Conservation (phyloP, 2,888 invertebrate species). For the Drosophila kambysellisi region DNA sequence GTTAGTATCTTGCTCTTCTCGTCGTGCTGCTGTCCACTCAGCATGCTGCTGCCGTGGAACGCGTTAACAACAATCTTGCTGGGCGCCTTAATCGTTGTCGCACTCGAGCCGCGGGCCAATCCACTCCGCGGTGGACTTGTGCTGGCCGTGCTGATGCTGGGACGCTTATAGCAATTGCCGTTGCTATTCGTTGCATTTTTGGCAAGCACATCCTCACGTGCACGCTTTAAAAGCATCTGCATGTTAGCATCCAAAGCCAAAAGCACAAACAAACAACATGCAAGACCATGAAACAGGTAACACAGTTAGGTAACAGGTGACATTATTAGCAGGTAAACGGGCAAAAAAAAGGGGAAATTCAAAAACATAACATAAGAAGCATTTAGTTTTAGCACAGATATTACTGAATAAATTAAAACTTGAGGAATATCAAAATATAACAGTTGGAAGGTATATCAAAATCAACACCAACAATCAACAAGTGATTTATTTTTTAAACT, state of each 20-base stretch:
- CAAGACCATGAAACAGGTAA: slow-evolving; percentile 2
- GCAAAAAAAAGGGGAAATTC: background rate
- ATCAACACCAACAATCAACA: background rate
- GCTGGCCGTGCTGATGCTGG: slow-evolving; percentile 18
- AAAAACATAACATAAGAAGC: background rate
- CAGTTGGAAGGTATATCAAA: background rate
- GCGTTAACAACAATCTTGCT: slow-evolving; percentile 84
- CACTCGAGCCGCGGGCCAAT: slow-evolving; percentile 46
- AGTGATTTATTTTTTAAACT: background rate
- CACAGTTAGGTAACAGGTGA: slow-evolving; percentile 2
- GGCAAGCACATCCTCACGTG: slow-evolving; percentile 78
- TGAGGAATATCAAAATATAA: background rate
- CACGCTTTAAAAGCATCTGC: slow-evolving; percentile 84
- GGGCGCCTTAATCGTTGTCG: slow-evolving; percentile 61
- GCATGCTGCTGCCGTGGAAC: slow-evolving; percentile 84
- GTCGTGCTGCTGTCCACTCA: slow-evolving; percentile 77
- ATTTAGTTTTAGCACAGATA: background rate
- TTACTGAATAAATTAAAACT: background rate
- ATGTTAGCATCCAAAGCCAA: slow-evolving; percentile 61
- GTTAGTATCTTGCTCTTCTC: slow-evolving; percentile 80
- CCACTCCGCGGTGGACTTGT: slow-evolving; percentile 38
- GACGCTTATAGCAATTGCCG: slow-evolving; percentile 52
- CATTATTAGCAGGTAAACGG: background rate
- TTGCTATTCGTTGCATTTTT: slow-evolving; percentile 51
- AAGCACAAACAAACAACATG: slow-evolving; percentile 5